These are phyloP conservation scores for Larimichthys crocea DNA, from an alignment of 2,113 vertebrate genomes.

Conservation along the genomic window DNA sequence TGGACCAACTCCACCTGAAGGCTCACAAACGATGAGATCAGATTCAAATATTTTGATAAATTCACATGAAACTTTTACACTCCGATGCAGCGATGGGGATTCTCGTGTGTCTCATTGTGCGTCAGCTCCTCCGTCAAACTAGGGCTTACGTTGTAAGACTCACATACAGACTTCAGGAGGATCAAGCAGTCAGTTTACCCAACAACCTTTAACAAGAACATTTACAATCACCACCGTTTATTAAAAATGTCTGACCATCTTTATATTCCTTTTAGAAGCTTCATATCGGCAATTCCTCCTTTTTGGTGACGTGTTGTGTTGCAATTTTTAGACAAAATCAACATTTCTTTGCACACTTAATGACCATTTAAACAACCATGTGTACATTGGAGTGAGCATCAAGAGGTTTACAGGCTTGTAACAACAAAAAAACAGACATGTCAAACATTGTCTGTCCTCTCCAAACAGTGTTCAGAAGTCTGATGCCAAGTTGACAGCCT, in stretches of 20 bases:
- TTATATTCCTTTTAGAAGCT: too few relatives aligned
- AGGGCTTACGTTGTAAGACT: not conserved
- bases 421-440: conserved; percentile 1
- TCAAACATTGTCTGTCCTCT: conserved; percentile 20
- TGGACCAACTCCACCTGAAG: conserved; percentile 49
- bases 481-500: conserved; percentile 40
- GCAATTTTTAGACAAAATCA: not conserved
- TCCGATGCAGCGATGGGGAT: not conserved
- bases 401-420: not conserved
- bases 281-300: not conserved
- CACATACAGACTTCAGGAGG: not conserved
- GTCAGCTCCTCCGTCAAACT: not conserved
- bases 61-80: conserved; percentile 5
- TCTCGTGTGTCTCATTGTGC: not conserved
- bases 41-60: conserved; percentile 48
- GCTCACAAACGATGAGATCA: conserved; percentile 36
- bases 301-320: not conserved
- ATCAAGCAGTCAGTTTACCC: not conserved
- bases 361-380: not conserved
- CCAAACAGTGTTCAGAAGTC: conserved; percentile 17
- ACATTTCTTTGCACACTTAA: not conserved
- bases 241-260: too few relatives aligned
- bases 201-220: not conserved
- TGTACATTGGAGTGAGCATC: not conserved
- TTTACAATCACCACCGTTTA: not conserved